Conservation (phyloP, 2,888 invertebrate genomes). For the Boloria euphrosyne region DNA sequence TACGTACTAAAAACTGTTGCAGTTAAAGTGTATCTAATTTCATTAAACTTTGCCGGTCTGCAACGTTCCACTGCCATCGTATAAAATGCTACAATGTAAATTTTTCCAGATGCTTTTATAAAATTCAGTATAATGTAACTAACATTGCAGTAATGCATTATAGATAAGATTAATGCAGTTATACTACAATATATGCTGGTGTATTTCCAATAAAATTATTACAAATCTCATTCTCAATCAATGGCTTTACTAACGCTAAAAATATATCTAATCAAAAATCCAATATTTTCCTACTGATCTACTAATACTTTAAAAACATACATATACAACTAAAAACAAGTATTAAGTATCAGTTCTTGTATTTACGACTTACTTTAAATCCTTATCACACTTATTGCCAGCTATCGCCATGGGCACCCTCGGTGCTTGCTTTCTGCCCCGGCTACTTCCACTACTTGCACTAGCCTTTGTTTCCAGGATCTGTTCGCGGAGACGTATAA, state of each 20-base stretch:
- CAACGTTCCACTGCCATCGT: not conserved
- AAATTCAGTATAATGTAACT: no score
- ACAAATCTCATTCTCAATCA: no score
- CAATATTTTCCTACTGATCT: not conserved
- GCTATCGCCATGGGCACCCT: slow-evolving; percentile 93
- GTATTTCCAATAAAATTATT: no score
- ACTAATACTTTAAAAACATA: not conserved
- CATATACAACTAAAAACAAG: no score
- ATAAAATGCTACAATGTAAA: slow-evolving; percentile 5
- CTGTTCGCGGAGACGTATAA: slow-evolving; percentile 89
- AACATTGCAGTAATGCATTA: no score
- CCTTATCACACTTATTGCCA: slow-evolving; percentile 93
- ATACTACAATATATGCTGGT: not conserved
- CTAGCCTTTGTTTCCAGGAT: slow-evolving; percentile 92
- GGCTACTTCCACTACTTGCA: slow-evolving; percentile 84
- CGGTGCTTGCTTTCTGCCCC: slow-evolving; percentile 84
- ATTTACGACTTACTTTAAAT: slow-evolving; percentile 84
- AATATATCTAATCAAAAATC: no score
- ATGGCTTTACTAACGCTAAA: no score
- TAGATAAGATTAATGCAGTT: not conserved
- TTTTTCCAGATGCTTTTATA: not conserved
- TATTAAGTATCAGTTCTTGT: not conserved
- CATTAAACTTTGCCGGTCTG: slow-evolving; percentile 17
- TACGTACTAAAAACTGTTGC: slow-evolving; percentile 15
- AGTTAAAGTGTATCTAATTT: slow-evolving; percentile 22